A percentile compares a stretch with the other conserved stretches of the same genome.
Evolutionary conservation across 1,140 invertebrate species (phyloP).

Genomic region (Coelopa frigida): DNA sequence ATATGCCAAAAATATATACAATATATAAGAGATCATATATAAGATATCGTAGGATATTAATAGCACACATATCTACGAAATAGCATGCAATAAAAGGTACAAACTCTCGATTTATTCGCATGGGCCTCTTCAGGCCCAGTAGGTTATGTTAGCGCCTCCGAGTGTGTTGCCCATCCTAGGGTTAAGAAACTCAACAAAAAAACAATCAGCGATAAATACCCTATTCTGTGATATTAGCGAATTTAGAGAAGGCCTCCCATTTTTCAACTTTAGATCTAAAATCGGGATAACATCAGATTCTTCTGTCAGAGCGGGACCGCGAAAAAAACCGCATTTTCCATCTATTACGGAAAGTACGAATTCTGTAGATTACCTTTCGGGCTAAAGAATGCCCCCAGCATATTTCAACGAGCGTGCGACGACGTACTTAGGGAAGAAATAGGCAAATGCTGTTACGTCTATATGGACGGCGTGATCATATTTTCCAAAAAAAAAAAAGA

Average conservation of each 20-base stretch:
- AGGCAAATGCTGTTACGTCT: slow-evolving; percentile 10
- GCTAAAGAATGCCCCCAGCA: slow-evolving; percentile 13
- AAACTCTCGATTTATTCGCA: no score
- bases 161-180: no score
- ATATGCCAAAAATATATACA: no score
- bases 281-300: slow-evolving; percentile 9
- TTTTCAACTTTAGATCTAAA: slow-evolving; percentile 11
- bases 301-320: slow-evolving; percentile 5
- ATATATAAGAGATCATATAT: no score
- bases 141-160: no score
- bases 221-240: slow-evolving; percentile 10
- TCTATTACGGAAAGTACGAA: slow-evolving; percentile 10
- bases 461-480: slow-evolving; percentile 9
- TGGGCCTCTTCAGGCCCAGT: no score
- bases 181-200: slow-evolving; percentile 31
- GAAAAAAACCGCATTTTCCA: slow-evolving; percentile 8
- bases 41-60: no score
- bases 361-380: slow-evolving; percentile 27
- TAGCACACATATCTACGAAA: no score
- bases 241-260: slow-evolving; percentile 4
- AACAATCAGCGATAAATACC: slow-evolving; percentile 11
- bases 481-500: slow-evolving; percentile 6
- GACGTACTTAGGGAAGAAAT: slow-evolving; percentile 9
- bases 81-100: no score
- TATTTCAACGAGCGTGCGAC: slow-evolving; percentile 12